Conservation (phyloP, 2,888 invertebrate genomes). For the Oxytorus armatus region DNA sequence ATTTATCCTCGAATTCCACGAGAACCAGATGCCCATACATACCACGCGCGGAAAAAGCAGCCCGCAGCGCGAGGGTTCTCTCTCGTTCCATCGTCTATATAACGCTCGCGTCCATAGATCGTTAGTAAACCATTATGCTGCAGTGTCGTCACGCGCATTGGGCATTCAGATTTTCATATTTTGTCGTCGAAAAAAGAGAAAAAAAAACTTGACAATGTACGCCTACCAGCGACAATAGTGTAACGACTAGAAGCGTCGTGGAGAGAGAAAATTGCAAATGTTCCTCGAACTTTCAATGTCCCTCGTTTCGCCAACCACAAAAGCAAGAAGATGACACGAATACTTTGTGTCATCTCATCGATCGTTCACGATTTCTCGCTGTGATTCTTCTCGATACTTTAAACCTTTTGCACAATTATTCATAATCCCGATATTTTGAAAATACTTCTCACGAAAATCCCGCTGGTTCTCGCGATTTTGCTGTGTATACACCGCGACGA, state of each 20-base stretch:
- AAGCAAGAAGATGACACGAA: neutral
- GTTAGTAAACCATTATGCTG: slow-evolving; percentile 78
- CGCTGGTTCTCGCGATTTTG: neutral
- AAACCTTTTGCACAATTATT: slow-evolving; percentile 23
- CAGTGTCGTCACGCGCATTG: slow-evolving; percentile 77
- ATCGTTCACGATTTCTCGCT: slow-evolving; percentile 9
- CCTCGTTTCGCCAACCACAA: slow-evolving; percentile 29
- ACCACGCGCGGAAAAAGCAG: slow-evolving; percentile 13
- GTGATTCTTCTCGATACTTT: neutral
- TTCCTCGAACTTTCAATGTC: slow-evolving; percentile 31
- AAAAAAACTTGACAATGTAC: slow-evolving; percentile 7
- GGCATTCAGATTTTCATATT: slow-evolving; percentile 73
- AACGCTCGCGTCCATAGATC: slow-evolving; percentile 71
- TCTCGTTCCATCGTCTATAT: slow-evolving; percentile 37
- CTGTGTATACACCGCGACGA: slow-evolving; percentile 30
- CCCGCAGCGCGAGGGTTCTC: slow-evolving; percentile 30
- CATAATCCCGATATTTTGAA: slow-evolving; percentile 61
- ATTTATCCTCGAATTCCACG: slow-evolving; percentile 66
- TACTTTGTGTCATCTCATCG: slow-evolving; percentile 9
- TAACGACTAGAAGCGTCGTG: slow-evolving; percentile 33
- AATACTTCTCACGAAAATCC: slow-evolving; percentile 58
- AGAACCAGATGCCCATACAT: slow-evolving; percentile 65
- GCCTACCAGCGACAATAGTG: slow-evolving; percentile 18
- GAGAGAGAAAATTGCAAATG: slow-evolving; percentile 52
- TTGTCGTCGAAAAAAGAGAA: slow-evolving; percentile 48